Evolutionary conservation across 2,888 invertebrate genomes (phyloP).

Genomic region (Rhyacophila evoluta): DNA sequence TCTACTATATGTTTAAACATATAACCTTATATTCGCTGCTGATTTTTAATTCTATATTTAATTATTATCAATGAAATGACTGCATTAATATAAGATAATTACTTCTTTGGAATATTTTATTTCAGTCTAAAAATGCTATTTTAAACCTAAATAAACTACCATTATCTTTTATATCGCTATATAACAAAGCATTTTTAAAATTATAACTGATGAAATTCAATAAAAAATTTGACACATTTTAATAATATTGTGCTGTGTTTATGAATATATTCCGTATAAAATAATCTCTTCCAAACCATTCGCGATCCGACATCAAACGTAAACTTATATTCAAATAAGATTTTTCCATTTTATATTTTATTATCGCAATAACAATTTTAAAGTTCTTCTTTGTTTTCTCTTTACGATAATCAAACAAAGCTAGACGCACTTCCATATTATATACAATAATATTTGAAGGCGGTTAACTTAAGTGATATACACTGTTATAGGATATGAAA

Average conservation of each 20-base stretch:
- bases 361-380: too few species aligned
- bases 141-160: background rate
- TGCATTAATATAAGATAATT: background rate
- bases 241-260: background rate
- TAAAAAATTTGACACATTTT: background rate
- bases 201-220: background rate
- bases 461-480: too few species aligned
- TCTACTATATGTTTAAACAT: too few species aligned
- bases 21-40: conserved; percentile 1
- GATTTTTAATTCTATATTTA: background rate
- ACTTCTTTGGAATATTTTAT: conserved; percentile 29
- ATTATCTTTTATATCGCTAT: background rate
- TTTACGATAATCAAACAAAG: too few species aligned
- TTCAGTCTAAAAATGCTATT: conserved; percentile 26
- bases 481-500: too few species aligned
- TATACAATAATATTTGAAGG: too few species aligned
- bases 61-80: background rate
- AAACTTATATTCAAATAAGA: too few species aligned
- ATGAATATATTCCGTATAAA: background rate
- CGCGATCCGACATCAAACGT: too few species aligned
- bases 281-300: too few species aligned
- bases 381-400: too few species aligned
- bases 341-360: too few species aligned
- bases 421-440: too few species aligned
- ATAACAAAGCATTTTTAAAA: conserved; percentile 1